Evolutionary conservation across 2,888 invertebrate species (phyloP).

Genomic region (Bhutanitis thaidina): DNA sequence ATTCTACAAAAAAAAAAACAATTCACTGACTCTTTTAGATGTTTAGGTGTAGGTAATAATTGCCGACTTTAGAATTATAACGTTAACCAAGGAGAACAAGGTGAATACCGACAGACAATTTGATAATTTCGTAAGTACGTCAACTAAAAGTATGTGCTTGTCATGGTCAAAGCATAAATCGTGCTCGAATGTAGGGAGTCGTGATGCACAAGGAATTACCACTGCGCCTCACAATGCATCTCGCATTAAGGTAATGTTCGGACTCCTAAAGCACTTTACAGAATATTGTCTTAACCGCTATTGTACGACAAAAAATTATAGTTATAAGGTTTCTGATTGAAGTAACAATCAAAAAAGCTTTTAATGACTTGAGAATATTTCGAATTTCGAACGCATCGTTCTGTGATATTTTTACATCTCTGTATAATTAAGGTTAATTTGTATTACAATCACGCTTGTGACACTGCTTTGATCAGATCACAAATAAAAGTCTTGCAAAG

Average conservation of each 20-base stretch:
- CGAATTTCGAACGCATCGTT: background rate
- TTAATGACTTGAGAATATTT: constrained; percentile 18
- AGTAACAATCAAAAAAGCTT: constrained; percentile 32
- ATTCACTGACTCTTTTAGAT: too few relatives aligned
- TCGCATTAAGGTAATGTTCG: constrained; percentile 59
- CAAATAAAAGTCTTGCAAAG: constrained; percentile 12
- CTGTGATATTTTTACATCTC: background rate
- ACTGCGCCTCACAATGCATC: constrained; percentile 45
- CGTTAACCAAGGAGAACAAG: background rate
- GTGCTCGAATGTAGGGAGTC: constrained; percentile 48
- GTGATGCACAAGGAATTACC: constrained; percentile 64
- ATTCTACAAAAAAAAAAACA: too few relatives aligned
- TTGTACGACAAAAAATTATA: constrained; percentile 49
- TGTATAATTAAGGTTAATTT: constrained; percentile 2
- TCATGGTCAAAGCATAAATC: constrained; percentile 60
- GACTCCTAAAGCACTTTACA: constrained; percentile 45
- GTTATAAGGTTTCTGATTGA: constrained; percentile 32
- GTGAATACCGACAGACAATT: constrained; percentile 22
- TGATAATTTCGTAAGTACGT: constrained; percentile 42
- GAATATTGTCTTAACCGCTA: constrained; percentile 60
- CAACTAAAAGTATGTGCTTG: constrained; percentile 56
- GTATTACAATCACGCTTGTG: constrained; percentile 7
- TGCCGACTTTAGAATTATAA: too few relatives aligned
- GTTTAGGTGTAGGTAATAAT: too few relatives aligned
- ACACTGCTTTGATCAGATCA: constrained; percentile 1